These are phyloP conservation scores for Oxyura jamaicensis DNA, from an alignment of 2,113 vertebrate species.

Conservation along the genomic window DNA sequence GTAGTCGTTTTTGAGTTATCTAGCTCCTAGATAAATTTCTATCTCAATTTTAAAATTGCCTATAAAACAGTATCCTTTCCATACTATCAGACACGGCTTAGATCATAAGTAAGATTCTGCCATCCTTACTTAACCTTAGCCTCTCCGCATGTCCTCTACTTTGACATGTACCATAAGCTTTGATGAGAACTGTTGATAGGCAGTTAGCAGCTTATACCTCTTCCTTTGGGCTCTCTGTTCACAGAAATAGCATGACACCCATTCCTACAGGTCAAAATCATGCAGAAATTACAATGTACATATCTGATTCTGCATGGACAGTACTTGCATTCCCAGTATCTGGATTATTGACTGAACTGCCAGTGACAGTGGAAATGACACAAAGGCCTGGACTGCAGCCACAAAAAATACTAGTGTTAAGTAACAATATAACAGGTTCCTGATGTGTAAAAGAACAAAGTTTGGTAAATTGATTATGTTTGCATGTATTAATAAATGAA, in stretches of 20 bases:
- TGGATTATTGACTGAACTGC: neutral
- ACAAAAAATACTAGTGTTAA: neutral
- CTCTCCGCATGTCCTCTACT: neutral
- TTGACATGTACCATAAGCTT: neutral
- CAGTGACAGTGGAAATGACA: neutral
- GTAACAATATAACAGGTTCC: neutral
- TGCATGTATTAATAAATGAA: neutral
- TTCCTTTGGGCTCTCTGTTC: neutral
- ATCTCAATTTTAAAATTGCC: neutral
- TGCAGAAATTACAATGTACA: neutral
- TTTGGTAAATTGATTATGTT: neutral
- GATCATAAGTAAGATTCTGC: neutral
- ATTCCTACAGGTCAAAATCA: neutral
- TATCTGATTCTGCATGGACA: neutral
- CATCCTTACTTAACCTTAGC: neutral
- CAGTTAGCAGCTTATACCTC: neutral
- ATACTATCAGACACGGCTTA: neutral
- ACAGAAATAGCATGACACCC: neutral
- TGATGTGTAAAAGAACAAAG: neutral
- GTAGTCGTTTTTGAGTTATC: neutral
- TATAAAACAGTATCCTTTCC: neutral
- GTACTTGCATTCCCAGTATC: neutral
- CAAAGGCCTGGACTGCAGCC: neutral
- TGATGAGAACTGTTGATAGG: neutral
- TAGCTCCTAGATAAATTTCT: neutral